Percentiles rank a stretch among this genome's conserved stretches.
Evolutionary conservation across 2,113 vertebrate species (phyloP).

Genomic region (Arvicanthis niloticus): DNA sequence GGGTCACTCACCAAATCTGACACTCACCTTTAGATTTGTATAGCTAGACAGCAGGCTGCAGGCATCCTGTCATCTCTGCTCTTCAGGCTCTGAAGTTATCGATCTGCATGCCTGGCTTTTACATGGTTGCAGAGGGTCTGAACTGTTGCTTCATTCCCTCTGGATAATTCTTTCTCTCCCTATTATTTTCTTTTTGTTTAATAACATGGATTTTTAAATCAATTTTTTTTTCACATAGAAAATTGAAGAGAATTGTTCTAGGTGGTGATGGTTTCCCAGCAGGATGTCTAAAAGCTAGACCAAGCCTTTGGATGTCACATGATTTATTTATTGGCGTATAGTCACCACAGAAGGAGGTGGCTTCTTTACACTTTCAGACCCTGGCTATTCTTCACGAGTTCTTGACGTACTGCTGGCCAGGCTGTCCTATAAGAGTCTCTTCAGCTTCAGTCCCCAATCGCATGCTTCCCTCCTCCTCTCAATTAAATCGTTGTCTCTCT

Average conservation of each 20-base stretch:
- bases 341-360: background rate
- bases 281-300: background rate
- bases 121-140: background rate
- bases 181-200: constrained; percentile 34
- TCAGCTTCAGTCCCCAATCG: background rate
- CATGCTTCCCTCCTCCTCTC: background rate
- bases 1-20: background rate
- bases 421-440: background rate
- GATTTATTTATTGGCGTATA: constrained; percentile 12
- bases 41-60: fast-evolving
- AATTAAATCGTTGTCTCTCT: background rate
- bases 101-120: background rate
- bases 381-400: constrained; percentile 46
- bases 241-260: constrained; percentile 46
- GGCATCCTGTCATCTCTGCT: background rate
- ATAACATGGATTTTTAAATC: background rate
- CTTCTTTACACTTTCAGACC: constrained; percentile 24
- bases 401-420: background rate
- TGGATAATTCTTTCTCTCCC: background rate
- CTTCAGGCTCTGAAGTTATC: too few relatives aligned
- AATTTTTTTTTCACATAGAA: constrained; percentile 30
- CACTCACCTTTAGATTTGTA: background rate
- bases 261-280: background rate
- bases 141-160: background rate
- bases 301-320: constrained; percentile 33